Percentiles rank a stretch among this genome's conserved stretches.
These are phyloP conservation scores for Telmatherina bonti DNA, from an alignment of 2,797 vertebrate genomes.

Conservation along the genomic window DNA sequence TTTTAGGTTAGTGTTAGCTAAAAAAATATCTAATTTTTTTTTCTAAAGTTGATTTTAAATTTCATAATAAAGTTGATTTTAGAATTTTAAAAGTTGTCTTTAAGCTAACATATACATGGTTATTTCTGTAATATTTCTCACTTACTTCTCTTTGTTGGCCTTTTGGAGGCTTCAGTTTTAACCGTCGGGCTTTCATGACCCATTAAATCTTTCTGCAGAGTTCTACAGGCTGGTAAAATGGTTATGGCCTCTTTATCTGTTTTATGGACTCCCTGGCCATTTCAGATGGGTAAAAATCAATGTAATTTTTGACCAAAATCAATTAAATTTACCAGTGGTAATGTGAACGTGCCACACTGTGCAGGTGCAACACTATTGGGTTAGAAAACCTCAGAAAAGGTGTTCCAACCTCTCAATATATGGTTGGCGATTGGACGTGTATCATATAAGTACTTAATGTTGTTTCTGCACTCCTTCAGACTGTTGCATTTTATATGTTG, in stretches of 20 bases:
- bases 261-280: conserved; percentile 83
- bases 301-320: conserved; percentile 79
- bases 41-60: conserved; percentile 16
- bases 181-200: conserved; percentile 75
- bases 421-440: conserved; percentile 6
- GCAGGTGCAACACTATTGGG: conserved; percentile 33
- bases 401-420: conserved; percentile 38
- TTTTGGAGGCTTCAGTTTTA: conserved; percentile 63
- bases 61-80: conserved; percentile 12
- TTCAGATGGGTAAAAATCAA: conserved; percentile 80
- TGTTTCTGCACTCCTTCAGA: conserved; percentile 16
- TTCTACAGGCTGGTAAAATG: conserved; percentile 84
- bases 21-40: neutral
- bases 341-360: conserved; percentile 60
- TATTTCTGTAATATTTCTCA: conserved; percentile 32
- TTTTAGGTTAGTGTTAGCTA: no score
- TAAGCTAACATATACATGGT: conserved; percentile 28
- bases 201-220: conserved; percentile 80
- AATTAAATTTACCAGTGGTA: conserved; percentile 77
- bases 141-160: conserved; percentile 37
- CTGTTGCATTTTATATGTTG: conserved; percentile 23
- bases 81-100: conserved; percentile 21
- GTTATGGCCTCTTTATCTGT: conserved; percentile 86
- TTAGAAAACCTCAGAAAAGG: conserved; percentile 44
- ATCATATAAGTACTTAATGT: neutral